Evolutionary conservation across 2,888 invertebrate genomes (phyloP), one percentile per base, ranked within the genome.

Genomic region (Eristalis arbustorum): DNA sequence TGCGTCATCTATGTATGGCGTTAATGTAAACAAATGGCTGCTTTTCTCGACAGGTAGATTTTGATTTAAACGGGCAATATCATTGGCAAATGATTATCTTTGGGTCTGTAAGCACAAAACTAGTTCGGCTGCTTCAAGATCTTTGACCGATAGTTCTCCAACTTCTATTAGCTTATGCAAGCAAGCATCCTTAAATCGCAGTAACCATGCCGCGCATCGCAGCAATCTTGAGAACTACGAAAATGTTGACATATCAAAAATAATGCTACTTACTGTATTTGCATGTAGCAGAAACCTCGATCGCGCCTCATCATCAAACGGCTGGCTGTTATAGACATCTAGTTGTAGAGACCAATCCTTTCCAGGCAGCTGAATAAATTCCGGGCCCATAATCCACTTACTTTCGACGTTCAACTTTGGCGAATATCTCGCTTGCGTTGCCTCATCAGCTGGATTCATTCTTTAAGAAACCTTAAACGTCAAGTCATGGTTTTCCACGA

Each of bases 331-430:
- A 8, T 22, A 22, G 10, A 23, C 14, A 22, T 22, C 57, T 57
- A 3, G 23, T 34, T 61, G 31, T 22, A 34, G 22, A 22, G 68
- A 63, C 64, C 68, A 73, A 22, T 49, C 42, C 18, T 28, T 34
- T 63, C 63, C 75, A 25, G 72, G 14, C 28, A 28, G 56, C 31
- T 63, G 28, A 68, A 88, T 59, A 61, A 88, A 88, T 37, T 72
- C 57, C 22, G 85, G 88, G 11, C 81, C 81, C 4, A 18, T 71
- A 72, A 81, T 74, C 81, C 31, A 31, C 31, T 31, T 8, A 31
- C 31, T 31, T 31, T 31, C 31, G 10, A 31, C 31, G 31, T 31
- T 31, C 31, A 31, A 10, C 31, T 31, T 31, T 31, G 8, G 31
- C 10, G 31, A 10, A 10, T 31, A 31, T 31, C 10, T 8, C 31